Base-by-base conservation (phyloP, 2,888 invertebrate genomes). In the Petrolisthes cinctipes region DNA sequence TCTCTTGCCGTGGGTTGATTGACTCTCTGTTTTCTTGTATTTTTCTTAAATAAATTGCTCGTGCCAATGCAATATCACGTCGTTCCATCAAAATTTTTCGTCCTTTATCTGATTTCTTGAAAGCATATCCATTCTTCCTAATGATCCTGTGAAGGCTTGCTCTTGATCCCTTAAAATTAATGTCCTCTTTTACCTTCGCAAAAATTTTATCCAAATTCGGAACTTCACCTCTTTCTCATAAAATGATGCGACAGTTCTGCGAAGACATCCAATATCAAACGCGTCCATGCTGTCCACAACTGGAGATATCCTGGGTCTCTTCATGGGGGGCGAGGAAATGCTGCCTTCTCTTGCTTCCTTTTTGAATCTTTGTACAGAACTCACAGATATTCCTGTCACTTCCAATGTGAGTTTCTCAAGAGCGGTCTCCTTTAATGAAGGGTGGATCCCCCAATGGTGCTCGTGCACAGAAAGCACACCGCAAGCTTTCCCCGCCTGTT, bases 181-280 rank as follows among this genome's bases (percentile, higher is more conserved):
- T 14, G 2, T 23, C 37, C 14, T 76, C 76, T 7, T 37, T 76
- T 1, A 76, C 76, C 7, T 76, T 76, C 51, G 2, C 76, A 6
- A 76, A 14, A 23, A 76, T 4, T 5, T 2, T 51, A 51, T 53
- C 53, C 11, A 78, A 53, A 78, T 5, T 78, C 6, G 78, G 78
- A 78, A 78, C 53, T 37, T 75, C 37, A 75, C 75, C 71, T 71
- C 75, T 75, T 37, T n/a, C 23, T 75, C 75, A 75, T 75, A 75
- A 75, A 75, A 75, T 5, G 37, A n/a, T 20, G 75, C 11, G 20
- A 78, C n/a, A n/a, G n/a, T n/a, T n/a, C n/a, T n/a, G n/a, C n/a
- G n/a, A n/a, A n/a, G n/a, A n/a, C n/a, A n/a, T 78, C 14, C 61
- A 9, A 9, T 14, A 61, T 61, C 61, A 61, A 61, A 61, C 7